Percentiles rank a stretch among this genome's conserved stretches.
These are phyloP conservation scores for Chelonus formosanus DNA, from an alignment of 2,888 invertebrate species.

Conservation along the genomic window DNA sequence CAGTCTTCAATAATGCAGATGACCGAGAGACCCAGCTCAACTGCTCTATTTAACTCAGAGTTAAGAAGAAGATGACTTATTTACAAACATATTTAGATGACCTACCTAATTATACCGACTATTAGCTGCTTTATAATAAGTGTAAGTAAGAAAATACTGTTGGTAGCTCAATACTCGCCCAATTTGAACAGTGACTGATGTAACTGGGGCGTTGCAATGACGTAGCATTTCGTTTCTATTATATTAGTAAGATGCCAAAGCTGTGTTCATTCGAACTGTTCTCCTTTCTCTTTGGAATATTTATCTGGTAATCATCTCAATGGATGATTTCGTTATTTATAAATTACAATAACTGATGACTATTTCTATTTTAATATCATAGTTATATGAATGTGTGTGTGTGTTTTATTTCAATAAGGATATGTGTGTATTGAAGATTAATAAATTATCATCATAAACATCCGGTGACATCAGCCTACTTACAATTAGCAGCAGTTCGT, in stretches of 20 bases:
- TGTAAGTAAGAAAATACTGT: constrained; percentile 28
- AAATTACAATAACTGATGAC: too few species aligned
- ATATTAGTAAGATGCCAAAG: constrained; percentile 13
- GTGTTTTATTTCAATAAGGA: too few species aligned
- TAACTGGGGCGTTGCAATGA: constrained; percentile 59
- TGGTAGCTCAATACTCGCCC: constrained; percentile 33
- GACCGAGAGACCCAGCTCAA: constrained; percentile 4
- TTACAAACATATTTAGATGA: constrained; percentile 42
- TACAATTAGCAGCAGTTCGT: constrained; percentile 53
- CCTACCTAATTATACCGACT: constrained; percentile 47
- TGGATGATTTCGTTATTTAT: too few species aligned
- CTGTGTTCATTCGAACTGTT: background rate
- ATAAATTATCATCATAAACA: constrained; percentile 16
- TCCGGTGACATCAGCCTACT: constrained; percentile 51
- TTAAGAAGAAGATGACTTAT: constrained; percentile 8
- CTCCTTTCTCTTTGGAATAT: background rate
- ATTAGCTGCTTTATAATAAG: constrained; percentile 43
- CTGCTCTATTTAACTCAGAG: too few species aligned
- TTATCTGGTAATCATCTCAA: too few species aligned
- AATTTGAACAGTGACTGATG: constrained; percentile 54
- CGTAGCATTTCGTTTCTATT: constrained; percentile 42
- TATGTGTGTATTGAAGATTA: constrained; percentile 6
- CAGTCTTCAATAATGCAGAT: background rate
- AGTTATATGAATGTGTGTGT: too few species aligned
- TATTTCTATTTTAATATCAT: too few species aligned